Evolutionary conservation across 1,140 invertebrate genomes (phyloP), one percentile per base, ranked within the genome.

Genomic region (Aplysia californica): DNA sequence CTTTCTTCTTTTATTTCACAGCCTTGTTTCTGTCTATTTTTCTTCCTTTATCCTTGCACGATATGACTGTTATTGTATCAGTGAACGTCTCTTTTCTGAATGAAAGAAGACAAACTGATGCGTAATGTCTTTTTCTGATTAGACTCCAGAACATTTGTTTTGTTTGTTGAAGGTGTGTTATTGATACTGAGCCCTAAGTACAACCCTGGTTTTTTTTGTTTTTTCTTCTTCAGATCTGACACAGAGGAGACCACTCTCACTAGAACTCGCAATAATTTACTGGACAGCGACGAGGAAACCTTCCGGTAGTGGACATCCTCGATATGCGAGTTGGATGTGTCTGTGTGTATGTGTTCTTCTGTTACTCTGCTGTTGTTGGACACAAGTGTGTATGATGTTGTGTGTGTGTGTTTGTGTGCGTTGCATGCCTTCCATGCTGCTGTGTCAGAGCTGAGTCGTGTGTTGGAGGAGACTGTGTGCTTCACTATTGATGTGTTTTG

Each of bases 241-340:
- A 78, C 80, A 61, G 84, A 85, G 78, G 84, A 85, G 50, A 80
- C 79, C 38, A 78, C 75, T 3, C 38, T 85, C 56, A 80, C 78
- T 20, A 76, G 59, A 20, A 68, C 75, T 10, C 61, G 67, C 18
- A 73, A 65, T 58, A 66, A 77, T 26, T 65, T 75, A 23, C 74
- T 77, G 36, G 84, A 84, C 79, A 84, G 79, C 64, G 84, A 85
- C 39, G 82, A 82, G 29, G 82, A 85, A 64, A 79, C 80, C 10
- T 84, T 84, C 76, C 79, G 76, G 36, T 82, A 82, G 74, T 50
- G 3, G 29, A 66, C n/a, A n/a, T n/a, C n/a, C n/a, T n/a, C n/a
- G n/a, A n/a, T n/a, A n/a, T n/a, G n/a, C n/a, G n/a, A n/a, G n/a
- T n/a, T n/a, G n/a, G n/a, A n/a, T n/a, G n/a, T n/a, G n/a, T n/a